Base-by-base conservation (phyloP, 2,888 invertebrate species). In the Hydriomena furcata region DNA sequence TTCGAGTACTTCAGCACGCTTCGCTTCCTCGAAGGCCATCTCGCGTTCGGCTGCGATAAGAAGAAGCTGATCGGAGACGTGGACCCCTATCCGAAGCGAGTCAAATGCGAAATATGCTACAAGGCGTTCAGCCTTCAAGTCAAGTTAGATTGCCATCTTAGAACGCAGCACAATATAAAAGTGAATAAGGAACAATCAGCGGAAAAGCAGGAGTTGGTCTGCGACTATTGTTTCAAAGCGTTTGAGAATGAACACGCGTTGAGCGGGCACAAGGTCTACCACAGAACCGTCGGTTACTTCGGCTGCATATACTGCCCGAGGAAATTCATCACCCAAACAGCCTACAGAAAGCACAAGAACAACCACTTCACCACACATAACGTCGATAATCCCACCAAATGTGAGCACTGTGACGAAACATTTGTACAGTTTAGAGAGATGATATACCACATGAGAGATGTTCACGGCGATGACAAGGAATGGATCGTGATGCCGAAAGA, bases 401-500 rank as follows among this genome's bases (percentile, higher is more conserved):
- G 80, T 71, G 91, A 85, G 68, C 90, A 83, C 67, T 91, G 91
- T 69, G 91, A 92, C 60, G 90, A 92, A 56, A 91, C 87, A 0
- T 92, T 92, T 53, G 84, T 91, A 11, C 86, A 90, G 11, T 90
- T 91, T 72, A 80, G 84, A 58, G 92, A 89, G 54, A 91, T 84
- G 86, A 91, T 87, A 61, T 82, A 80, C 62, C 91, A 82, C 75
- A 91, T 89, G 87, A 73, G 79, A 23, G 91, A 90, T 28, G 84
- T 58, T 0, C 91, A 91, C 58, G 81, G 77, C 1, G 88, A 88
- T 52, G 77, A 88, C 43, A 88, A 87, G 47, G 91, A 91, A 40
- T 91, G 91, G 91, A 66, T 88, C 47, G 69, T 84, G 5, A 66
- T 79, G 65, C 91, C 91, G 17, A 86, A 90, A 49, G 85, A 86